Evolutionary conservation across 2,113 vertebrate species (phyloP), one percentile per base, ranked within the genome.

Genomic region (Oreochromis niloticus): DNA sequence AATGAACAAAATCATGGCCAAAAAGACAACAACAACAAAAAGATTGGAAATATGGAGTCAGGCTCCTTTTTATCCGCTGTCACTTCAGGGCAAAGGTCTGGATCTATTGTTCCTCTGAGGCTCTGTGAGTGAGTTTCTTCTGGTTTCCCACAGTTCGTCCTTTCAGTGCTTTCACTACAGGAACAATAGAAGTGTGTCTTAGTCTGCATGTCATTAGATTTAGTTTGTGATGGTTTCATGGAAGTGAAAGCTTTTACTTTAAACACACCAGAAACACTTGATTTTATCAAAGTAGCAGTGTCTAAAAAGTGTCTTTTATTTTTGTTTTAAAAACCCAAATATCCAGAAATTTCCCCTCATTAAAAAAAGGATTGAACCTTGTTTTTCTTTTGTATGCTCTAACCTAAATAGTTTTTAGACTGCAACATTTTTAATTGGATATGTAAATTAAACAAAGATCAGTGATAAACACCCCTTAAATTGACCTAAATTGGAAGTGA

Each of bases 91-190:
- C 82, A 87, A 17, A 86, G 71, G 83, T 90, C 81, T 34, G 50
- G 22, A 71, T 85, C 46, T 87, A 81, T 93, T 92, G 90, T 91
- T 86, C 85, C 83, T 27, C 50, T 57, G 81, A 30, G 52, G 55
- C 85, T 89, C 85, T 93, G 91, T 87, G 93, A 93, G 80, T 81
- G 80, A 85, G 84, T 79, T 83, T 87, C 66, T 63, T 80, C 71
- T 86, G 73, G 54, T 92, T 93, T 95, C 94, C 88, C 90, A 94
- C 90, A 92, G 57, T 91, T 80, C 41, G 61, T 59, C 81, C 56
- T 56, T 87, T 87, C 78, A 84, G 61, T 54, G 57, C 34, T 82
- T 85, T 87, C 50, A 85, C 36, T 52, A 34, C 30, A 79, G 50
- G 41, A 85, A 93, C 88, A 91, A 92, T 86, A 88, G 82, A 86